Evolutionary conservation across 1,140 invertebrate species (phyloP).

Genomic region (Spodoptera litura): DNA sequence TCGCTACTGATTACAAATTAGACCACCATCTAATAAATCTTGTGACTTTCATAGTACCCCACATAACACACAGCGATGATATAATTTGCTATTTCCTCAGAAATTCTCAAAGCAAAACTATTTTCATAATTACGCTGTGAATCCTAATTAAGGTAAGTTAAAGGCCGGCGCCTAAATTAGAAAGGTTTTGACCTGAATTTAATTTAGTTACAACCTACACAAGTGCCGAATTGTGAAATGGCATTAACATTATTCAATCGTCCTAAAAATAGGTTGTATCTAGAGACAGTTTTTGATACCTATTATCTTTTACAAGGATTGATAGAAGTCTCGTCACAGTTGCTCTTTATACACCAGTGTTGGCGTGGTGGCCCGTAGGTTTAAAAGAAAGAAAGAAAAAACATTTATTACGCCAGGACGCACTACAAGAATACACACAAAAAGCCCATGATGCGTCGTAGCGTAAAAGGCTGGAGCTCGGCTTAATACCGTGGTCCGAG

Average conservation of each 20-base stretch:
- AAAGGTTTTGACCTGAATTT: background rate
- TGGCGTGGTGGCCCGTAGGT: too few species aligned
- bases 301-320: too few species aligned
- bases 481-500: too few species aligned
- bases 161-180: background rate
- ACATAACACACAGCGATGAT: slow-evolving; percentile 17
- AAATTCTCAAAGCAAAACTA: background rate
- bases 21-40: slow-evolving; percentile 46
- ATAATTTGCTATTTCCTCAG: slow-evolving; percentile 4
- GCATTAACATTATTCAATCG: background rate
- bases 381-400: too few species aligned
- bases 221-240: background rate
- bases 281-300: too few species aligned
- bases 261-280: too few species aligned
- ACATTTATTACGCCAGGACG: too few species aligned
- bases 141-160: background rate
- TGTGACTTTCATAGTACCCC: slow-evolving; percentile 17
- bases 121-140: background rate
- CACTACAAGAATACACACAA: too few species aligned
- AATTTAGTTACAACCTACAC: background rate
- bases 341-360: too few species aligned
- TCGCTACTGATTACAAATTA: slow-evolving; percentile 23
- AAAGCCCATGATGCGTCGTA: too few species aligned
- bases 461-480: too few species aligned
- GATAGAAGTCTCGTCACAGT: too few species aligned